Percentiles rank a stretch among this genome's conserved stretches.
phyloP scores from a whole-genome alignment of 2,113 vertebrate genomes.

The Callithrix jacchus region DNA sequence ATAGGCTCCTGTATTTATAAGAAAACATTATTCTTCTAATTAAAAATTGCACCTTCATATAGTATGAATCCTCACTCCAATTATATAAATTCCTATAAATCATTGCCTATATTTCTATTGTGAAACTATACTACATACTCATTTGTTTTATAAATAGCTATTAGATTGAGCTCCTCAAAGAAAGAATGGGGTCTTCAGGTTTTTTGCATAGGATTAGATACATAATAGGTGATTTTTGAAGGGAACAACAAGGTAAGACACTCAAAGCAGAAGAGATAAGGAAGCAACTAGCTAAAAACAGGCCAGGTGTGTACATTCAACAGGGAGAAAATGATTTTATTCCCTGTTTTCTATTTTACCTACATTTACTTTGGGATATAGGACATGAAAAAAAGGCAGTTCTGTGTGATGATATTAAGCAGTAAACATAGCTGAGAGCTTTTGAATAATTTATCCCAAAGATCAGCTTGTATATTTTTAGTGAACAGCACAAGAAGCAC shows the following conservation, averaged over 20 bases:
- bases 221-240: not conserved
- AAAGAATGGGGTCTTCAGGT: not conserved
- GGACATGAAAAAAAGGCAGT: not conserved
- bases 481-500: not conserved
- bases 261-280: not conserved
- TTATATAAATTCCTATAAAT: not conserved
- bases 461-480: not conserved
- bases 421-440: not conserved
- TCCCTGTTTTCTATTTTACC: not conserved
- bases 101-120: not conserved
- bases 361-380: not conserved
- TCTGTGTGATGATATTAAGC: not conserved
- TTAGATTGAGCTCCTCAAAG: not conserved
- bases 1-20: not conserved
- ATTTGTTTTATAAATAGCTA: not conserved
- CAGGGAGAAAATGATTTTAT: not conserved
- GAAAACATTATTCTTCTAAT: not conserved
- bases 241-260: not conserved
- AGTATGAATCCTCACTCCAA: not conserved
- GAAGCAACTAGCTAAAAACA: not conserved
- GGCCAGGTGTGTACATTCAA: not conserved
- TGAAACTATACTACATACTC: not conserved
- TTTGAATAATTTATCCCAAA: not conserved
- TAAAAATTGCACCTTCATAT: not conserved
- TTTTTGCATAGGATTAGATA: not conserved